These are phyloP conservation scores for Drosophila suboccidentalis DNA, from an alignment of 2,888 invertebrate genomes.

Conservation along the genomic window DNA sequence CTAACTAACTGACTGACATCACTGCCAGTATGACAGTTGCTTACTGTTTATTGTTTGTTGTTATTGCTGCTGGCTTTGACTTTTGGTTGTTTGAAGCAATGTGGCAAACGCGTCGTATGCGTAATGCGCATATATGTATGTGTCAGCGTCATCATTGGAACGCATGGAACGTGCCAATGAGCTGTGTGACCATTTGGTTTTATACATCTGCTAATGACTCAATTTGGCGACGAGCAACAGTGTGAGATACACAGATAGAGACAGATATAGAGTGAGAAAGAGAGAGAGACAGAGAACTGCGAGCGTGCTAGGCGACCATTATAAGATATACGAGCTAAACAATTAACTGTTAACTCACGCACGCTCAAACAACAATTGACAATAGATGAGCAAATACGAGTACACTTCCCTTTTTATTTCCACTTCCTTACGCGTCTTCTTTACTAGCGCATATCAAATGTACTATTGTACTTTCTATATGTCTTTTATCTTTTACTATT, in stretches of 20 bases:
- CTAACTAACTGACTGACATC: conserved; percentile 23
- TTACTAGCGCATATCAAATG: background rate
- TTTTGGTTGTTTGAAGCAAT: conserved; percentile 2
- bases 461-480: background rate
- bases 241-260: conserved; percentile 1
- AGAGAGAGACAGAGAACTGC: background rate
- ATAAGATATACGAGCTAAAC: conserved; percentile 44
- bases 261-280: background rate
- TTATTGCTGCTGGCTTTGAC: conserved; percentile 18
- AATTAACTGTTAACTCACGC: conserved; percentile 58
- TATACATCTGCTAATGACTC: conserved; percentile 78
- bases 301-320: conserved; percentile 31
- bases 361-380: conserved; percentile 27
- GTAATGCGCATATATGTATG: conserved; percentile 58
- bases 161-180: conserved; percentile 74
- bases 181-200: conserved; percentile 73
- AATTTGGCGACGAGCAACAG: conserved; percentile 62
- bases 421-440: background rate
- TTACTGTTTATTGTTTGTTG: background rate
- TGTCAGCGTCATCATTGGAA: conserved; percentile 45
- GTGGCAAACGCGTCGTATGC: conserved; percentile 49
- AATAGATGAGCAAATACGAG: conserved; percentile 36
- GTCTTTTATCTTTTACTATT: background rate
- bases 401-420: conserved; percentile 41
- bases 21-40: background rate